These are phyloP conservation scores for Bombus impatiens DNA, from an alignment of 1,140 invertebrate genomes.

Conservation along the genomic window DNA sequence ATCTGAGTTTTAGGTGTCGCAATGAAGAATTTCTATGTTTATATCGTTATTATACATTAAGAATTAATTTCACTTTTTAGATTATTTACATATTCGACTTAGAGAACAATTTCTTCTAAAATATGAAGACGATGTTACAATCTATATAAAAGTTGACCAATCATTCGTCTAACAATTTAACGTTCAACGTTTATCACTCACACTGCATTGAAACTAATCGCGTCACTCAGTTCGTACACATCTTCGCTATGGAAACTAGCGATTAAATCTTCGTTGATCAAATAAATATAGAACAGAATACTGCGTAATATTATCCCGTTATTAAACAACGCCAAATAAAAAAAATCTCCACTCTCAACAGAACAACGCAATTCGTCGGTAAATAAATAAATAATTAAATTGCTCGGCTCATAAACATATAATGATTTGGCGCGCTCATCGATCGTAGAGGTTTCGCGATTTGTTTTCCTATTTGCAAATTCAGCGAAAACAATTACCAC, in stretches of 20 bases:
- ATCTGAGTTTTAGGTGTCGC: no score
- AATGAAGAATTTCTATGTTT: no score
- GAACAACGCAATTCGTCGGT: neutral
- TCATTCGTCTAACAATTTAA: neutral
- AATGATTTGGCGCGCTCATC: neutral
- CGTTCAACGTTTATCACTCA: neutral
- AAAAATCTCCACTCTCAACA: neutral
- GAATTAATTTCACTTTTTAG: no score
- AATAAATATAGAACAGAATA: neutral
- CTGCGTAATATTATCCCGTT: neutral
- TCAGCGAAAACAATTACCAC: neutral
- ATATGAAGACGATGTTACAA: no score
- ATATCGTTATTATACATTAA: no score
- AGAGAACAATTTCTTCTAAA: no score
- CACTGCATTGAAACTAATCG: neutral
- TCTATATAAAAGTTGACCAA: no score
- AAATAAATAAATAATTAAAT: neutral
- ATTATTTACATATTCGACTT: no score
- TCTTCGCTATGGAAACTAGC: neutral
- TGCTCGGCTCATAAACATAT: neutral
- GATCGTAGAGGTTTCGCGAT: neutral
- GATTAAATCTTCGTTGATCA: neutral
- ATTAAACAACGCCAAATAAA: neutral
- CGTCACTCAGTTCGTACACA: neutral
- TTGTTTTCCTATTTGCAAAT: constrained; percentile 24